Base-by-base conservation (phyloP, 2,797 vertebrate genomes). In the Xiphorhynchus erythropygius region DNA sequence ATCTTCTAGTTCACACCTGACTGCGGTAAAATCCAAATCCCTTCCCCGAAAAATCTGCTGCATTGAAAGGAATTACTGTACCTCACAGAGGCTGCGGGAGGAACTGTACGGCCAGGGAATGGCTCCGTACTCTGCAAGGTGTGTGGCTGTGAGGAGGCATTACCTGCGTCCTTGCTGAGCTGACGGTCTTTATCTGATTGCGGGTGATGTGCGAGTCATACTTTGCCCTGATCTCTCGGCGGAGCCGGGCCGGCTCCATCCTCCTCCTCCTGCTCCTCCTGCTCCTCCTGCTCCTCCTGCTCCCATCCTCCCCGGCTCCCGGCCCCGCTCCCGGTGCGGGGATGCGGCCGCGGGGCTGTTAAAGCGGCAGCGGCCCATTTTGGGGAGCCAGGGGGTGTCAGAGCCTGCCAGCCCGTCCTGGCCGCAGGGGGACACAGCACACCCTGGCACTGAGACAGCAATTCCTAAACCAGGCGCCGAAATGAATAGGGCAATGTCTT, bases 171-270 rank as follows among this genome's bases (percentile, higher is more conserved):
- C 98, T 97, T 94, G 98, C 90, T 87, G 98, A 96, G 94, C 91
- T 95, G 97, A 97, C 80, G 93, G 94, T 96, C 95, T 97, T 97
- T 96, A 97, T 97, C 97, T 97, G 98, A 98, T 97, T 96, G 86
- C 98, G 97, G 97, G 91, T 96, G 98, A 96, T 96, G 97, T 98
- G 98, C 91, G 96, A 97, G 94, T 98, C 98, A 98, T 98, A 98
- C 98, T 98, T 98, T 97, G 98, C 98, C 98, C 98, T 98, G 98
- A 98, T 98, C 97, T 97, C 98, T 96, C 98, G 94, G 98, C 98
- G 98, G 97, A 99, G 98, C 98, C 97, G 98, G 98, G 98, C 97
- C 97, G 98, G 98, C 97, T 99, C 99, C 99, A 99, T 99, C 98
- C 97, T 98, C 98, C 98, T 98, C 65, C 87, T 89, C 64, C 79